Base-by-base conservation (phyloP, 2,113 vertebrate species). In the Semnornis frantzii region DNA sequence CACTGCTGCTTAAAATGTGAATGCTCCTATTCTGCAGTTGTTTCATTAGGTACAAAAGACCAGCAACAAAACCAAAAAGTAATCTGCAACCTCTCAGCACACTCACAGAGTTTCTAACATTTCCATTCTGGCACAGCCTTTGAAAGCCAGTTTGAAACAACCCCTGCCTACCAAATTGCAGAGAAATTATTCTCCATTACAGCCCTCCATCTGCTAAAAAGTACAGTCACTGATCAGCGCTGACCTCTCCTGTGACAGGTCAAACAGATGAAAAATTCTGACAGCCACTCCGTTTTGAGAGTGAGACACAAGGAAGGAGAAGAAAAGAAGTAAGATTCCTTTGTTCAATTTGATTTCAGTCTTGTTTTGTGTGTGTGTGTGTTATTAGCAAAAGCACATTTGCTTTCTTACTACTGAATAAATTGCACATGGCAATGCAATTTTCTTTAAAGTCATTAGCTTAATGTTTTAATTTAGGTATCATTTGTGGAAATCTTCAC, bases 121-220 rank as follows among this genome's bases (percentile, higher is more conserved):
- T 96, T 94, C 91, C 95, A 94, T 95, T 80, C 72, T 72, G 46
- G 54, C 65, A 70, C 55, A 95, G 89, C 72, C 92, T 97, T 94
- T 97, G 92, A 97, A 97, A 98, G 94, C 55, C 84, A 87, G 92
- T 73, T 96, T 95, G 85, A 96, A 96, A 94, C 92, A 97, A 94
- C 84, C 83, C 76, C 90, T 97, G 90, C 94, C 96, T 97, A 96
- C 87, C 91, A 96, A 98, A 98, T 97, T 98, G 97, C 96, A 95
- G 95, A 94, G 96, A 97, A 98, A 98, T 98, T 98, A 98, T 97
- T 97, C 97, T 97, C 97, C 97, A 97, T 98, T 98, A 98, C 96
- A 98, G 95, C 60, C 92, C 94, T 97, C 96, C 89, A 71, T 97
- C 97, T 97, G 96, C 91, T 98, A 97, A 97, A 97, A 96, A 97